Conservation (phyloP, 2,888 invertebrate species). For the Metopia argyrocephala region DNA sequence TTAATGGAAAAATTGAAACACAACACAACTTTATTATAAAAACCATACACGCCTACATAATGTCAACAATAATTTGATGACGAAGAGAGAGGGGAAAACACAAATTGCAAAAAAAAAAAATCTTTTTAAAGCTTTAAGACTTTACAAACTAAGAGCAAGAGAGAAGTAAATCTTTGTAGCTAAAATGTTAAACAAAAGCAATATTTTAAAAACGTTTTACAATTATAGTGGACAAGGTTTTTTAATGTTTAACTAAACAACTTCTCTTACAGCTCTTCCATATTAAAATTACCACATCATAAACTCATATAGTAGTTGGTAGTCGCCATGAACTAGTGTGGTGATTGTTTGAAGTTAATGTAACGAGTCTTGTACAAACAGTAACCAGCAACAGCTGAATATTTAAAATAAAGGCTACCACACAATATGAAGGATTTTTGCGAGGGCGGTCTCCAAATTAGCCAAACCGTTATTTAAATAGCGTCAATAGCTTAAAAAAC, state of each 20-base stretch:
- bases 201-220: constrained; percentile 43
- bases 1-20: constrained; percentile 29
- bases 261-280: too few relatives aligned
- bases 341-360: constrained; percentile 35
- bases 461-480: too few relatives aligned
- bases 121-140: too few relatives aligned
- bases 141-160: not conserved
- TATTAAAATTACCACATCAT: too few relatives aligned
- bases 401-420: constrained; percentile 50
- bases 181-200: constrained; percentile 19
- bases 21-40: constrained; percentile 64
- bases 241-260: too few relatives aligned
- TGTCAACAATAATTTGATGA: constrained; percentile 37
- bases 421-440: constrained; percentile 61
- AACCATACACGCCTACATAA: constrained; percentile 62
- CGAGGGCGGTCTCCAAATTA: too few relatives aligned
- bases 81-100: not conserved
- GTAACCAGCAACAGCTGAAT: not conserved
- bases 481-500: too few relatives aligned
- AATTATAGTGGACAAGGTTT: constrained; percentile 42
- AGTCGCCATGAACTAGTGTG: constrained; percentile 44
- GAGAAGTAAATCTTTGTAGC: constrained; percentile 24
- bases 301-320: not conserved
- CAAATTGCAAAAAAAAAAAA: too few relatives aligned
- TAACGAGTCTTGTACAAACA: constrained; percentile 1